Base-by-base conservation (phyloP, 2,797 vertebrate species). In the Poecile montanus region DNA sequence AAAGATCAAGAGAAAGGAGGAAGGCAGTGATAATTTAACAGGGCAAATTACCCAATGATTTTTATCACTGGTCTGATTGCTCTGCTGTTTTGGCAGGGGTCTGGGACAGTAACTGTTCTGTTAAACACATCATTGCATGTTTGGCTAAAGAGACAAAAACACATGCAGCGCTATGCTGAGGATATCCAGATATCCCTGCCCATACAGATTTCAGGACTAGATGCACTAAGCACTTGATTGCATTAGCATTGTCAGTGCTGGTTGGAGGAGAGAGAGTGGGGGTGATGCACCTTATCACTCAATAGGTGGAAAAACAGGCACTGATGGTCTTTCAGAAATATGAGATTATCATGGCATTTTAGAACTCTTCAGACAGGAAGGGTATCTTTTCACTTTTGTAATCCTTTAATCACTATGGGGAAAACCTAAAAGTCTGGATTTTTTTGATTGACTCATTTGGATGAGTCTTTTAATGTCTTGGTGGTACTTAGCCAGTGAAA, bases 141-240 rank as follows among this genome's bases (percentile, higher is more conserved):
- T 87, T 87, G 76, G 77, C 51, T 86, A 54, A 93, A n/a, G 74
- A 89, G 61, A 87, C 50, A 85, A 27, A 92, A 87, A 87, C 57
- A 77, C 36, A 44, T 76, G 11, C 6, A 74, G n/a, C 5, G 34
- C 44, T 91, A 19, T 71, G 57, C 44, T 63, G 54, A 62, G 67
- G 40, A 42, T 90, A 74, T 57, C 40, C 30, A 65, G 30, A 88
- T 76, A 86, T 70, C 66, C 36, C 50, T 88, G 62, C 60, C 79
- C 48, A 10, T 66, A 36, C 13, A 51, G 27, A 66, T 88, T 91
- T 78, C 65, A 89, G 87, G 65, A 89, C 45, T 42, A 89, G 58
- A 70, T 89, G 54, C 57, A 65, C 42, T 83, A 76, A 88, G 61
- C 32, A 25, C n/a, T 72, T 90, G 89, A 86, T 85, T 95, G 58